Evolutionary conservation across 2,113 vertebrate genomes (phyloP).

Genomic region (Sinosuthora webbiana): DNA sequence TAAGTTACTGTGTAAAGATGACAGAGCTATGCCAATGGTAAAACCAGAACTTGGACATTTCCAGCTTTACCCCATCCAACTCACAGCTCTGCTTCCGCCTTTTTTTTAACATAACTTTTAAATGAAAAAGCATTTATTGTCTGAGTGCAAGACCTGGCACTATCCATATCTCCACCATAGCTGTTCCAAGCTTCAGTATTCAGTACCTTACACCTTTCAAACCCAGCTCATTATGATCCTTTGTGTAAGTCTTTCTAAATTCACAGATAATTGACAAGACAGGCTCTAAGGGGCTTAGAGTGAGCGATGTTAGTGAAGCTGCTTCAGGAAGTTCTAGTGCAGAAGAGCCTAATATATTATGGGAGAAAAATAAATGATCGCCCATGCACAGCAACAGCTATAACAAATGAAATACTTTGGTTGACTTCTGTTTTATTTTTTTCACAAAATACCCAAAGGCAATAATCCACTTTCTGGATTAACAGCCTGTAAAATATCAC

Average conservation of each 20-base stretch:
- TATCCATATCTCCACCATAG: background rate
- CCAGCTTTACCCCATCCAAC: background rate
- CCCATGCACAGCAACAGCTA: background rate
- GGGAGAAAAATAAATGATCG: constrained; percentile 2
- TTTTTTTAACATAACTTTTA: background rate
- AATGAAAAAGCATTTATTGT: background rate
- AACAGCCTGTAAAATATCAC: constrained; percentile 42
- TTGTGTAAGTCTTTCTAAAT: constrained; percentile 34
- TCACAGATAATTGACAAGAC: constrained; percentile 17
- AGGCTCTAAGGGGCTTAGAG: background rate
- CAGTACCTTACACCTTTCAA: background rate
- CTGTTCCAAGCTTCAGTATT: background rate
- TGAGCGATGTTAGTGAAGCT: background rate
- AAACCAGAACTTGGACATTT: background rate
- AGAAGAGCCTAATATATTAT: background rate
- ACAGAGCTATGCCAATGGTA: background rate
- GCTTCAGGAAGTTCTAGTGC: background rate
- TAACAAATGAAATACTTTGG: constrained; percentile 16
- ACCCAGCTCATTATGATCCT: constrained; percentile 3
- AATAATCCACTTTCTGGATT: constrained; percentile 43
- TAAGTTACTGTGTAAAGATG: background rate
- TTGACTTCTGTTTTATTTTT: constrained; percentile 39
- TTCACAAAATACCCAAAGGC: constrained; percentile 21
- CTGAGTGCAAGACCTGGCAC: background rate
- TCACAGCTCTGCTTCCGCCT: background rate